Base-by-base conservation (phyloP, 2,113 vertebrate genomes). In the Stigmatopora nigra region DNA sequence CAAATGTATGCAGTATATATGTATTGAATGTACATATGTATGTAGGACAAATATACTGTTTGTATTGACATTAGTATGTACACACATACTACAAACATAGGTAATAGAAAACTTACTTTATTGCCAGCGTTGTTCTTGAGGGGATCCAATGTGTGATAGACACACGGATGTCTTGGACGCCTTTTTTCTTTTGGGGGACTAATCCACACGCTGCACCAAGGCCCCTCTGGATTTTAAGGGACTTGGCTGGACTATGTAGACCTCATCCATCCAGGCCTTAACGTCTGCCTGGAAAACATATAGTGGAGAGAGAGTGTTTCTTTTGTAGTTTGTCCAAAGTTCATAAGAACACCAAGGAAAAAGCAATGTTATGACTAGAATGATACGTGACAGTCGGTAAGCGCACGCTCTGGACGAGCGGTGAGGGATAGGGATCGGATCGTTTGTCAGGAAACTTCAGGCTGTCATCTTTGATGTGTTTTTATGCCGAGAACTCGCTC, bases 101-200 rank as follows among this genome's bases (percentile, higher is more conserved):
- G 38, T 44, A 53, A 75, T 38, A 45, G 45, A 53, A 53, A 35
- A 31, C 82, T 83, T 66, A 69, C 73, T 61, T 16, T 63, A 65
- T 82, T 83, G 64, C 74, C 67, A 61, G 74, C 70, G 75, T 76
- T 82, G 64, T 77, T 60, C 72, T 80, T 65, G 72, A 76, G 20
- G 70, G 79, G 81, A 75, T 86, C 72, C 11, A 73, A 73, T 78
- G 79, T 67, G 79, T 65, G 74, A 78, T 79, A 67, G 79, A 80
- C 80, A 76, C 86, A 83, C 89, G 90, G 88, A 90, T 91, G 88
- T 90, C 79, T 88, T 89, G 89, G 89, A 88, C 87, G 69, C 65
- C 62, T 78, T 80, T 85, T 70, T 69, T 75, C 41, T 45, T 63
- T 77, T 84, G 81, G 78, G 87, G 79, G 79, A 81, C 80, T 71